These are phyloP conservation scores for Rousettus madagascariensis DNA, from an alignment of 2,797 vertebrate genomes.

Conservation along the genomic window DNA sequence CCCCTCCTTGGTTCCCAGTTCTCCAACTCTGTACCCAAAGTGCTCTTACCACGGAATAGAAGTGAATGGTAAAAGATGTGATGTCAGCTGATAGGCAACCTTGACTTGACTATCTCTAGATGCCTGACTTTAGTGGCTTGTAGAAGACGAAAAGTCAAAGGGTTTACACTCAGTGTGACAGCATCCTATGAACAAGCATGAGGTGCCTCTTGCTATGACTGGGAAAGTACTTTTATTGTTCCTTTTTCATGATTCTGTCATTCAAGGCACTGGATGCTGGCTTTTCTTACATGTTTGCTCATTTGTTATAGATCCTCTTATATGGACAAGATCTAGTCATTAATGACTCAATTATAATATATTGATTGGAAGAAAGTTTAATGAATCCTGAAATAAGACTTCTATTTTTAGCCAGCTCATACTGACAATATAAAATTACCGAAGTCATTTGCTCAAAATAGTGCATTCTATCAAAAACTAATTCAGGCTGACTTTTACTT, in stretches of 20 bases:
- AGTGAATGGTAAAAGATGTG: not conserved
- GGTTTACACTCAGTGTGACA: not conserved
- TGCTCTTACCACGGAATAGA: not conserved
- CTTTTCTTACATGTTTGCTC: not conserved
- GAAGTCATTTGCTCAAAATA: not conserved
- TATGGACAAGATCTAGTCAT: not conserved
- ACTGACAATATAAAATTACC: not conserved
- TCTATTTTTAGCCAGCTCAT: not conserved
- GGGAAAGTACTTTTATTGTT: not conserved
- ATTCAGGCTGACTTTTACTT: not conserved
- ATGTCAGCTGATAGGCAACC: not conserved
- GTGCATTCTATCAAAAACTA: conserved; percentile 13
- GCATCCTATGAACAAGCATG: not conserved
- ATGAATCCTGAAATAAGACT: not conserved
- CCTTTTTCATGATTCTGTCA: not conserved
- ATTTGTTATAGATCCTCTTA: not conserved
- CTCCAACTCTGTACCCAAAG: not conserved
- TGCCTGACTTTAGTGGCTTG: not conserved
- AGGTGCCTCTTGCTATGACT: too few species aligned
- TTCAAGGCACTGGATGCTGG: not conserved
- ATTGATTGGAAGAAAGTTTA: not conserved
- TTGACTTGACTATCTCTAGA: not conserved
- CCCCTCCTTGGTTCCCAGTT: not conserved
- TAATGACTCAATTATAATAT: not conserved
- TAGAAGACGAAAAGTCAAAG: not conserved